Evolutionary conservation across 1,140 invertebrate species (phyloP).

Genomic region (Batillaria attramentaria): DNA sequence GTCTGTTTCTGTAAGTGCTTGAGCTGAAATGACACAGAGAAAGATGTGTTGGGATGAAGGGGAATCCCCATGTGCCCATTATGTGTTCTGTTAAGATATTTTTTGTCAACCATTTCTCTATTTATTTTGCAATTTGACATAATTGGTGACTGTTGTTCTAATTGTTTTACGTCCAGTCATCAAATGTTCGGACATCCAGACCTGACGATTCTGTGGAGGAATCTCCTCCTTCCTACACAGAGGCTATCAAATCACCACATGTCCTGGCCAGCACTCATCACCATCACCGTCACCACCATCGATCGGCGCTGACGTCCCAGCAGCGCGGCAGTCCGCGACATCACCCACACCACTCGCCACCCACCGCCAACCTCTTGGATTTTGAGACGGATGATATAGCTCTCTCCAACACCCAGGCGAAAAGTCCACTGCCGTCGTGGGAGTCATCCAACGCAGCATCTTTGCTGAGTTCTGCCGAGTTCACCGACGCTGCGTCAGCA

Average conservation of each 20-base stretch:
- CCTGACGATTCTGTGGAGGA: slow-evolving; percentile 42
- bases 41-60: no score
- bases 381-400: slow-evolving; percentile 29
- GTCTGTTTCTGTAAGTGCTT: no score
- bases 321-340: slow-evolving; percentile 28
- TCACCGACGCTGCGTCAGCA: no score
- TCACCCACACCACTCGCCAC: slow-evolving; percentile 35
- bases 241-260: slow-evolving; percentile 58
- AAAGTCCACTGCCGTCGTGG: slow-evolving; percentile 40
- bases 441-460: slow-evolving; percentile 4
- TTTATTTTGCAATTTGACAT: no score
- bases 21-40: no score
- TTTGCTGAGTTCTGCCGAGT: background rate
- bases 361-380: slow-evolving; percentile 5
- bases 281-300: slow-evolving; percentile 34
- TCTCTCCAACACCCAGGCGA: slow-evolving; percentile 52
- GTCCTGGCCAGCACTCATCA: slow-evolving; percentile 20
- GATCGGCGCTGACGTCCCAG: background rate
- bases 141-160: no score
- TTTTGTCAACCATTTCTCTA: no score
- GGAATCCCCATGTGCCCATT: no score
- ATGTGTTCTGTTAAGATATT: no score
- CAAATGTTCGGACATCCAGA: background rate
- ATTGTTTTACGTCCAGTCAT: background rate
- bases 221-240: slow-evolving; percentile 65